Evolutionary conservation across 2,113 vertebrate species (phyloP).

Genomic region (Nymphicus hollandicus): DNA sequence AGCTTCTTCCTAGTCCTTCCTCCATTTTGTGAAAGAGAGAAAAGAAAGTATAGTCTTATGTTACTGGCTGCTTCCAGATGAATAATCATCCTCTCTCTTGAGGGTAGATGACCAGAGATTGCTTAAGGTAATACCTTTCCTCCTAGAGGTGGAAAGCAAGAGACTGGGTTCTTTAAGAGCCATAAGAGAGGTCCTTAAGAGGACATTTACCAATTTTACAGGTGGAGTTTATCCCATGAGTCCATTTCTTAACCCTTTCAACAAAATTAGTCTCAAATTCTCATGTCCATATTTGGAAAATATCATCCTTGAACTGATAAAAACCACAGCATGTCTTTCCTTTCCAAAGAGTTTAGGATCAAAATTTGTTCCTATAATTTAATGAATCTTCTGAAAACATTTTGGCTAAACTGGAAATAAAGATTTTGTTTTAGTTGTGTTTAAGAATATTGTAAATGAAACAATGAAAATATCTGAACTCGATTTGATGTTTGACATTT

Average conservation of each 20-base stretch:
- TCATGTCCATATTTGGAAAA: not conserved
- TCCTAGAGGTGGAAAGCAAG: not conserved
- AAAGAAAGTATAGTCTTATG: not conserved
- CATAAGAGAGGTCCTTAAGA: not conserved
- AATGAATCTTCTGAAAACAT: not conserved
- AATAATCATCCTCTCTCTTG: not conserved
- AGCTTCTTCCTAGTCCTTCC: not conserved
- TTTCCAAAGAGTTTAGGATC: not conserved
- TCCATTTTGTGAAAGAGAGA: not conserved
- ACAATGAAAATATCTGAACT: not conserved
- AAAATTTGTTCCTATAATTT: not conserved
- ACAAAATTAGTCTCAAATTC: not conserved
- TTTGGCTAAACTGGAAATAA: not conserved
- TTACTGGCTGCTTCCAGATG: not conserved
- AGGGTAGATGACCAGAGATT: not conserved
- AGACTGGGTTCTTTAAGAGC: not conserved
- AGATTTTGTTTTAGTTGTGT: not conserved
- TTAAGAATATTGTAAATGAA: not conserved
- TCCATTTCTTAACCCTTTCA: not conserved
- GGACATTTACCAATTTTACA: not conserved
- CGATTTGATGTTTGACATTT: not conserved
- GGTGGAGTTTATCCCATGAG: not conserved
- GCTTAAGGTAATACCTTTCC: not conserved
- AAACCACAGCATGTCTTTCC: not conserved
- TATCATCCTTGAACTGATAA: not conserved